Evolutionary conservation across 2,888 invertebrate species (phyloP).

Genomic region (Chrysomela aeneicollis): DNA sequence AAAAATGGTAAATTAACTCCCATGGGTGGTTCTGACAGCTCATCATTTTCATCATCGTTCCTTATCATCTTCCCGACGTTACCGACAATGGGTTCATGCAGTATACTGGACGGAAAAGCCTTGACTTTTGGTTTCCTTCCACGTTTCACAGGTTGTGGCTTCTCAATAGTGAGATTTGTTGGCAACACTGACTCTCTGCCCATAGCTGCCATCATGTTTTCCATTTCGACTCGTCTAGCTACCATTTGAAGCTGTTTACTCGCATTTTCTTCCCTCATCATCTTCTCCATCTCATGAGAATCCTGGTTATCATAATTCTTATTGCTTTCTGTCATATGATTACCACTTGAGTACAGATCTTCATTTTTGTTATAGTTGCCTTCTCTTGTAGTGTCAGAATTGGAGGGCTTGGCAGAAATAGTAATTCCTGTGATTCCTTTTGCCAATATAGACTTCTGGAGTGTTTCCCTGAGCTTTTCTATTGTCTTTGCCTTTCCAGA

Average conservation of each 20-base stretch:
- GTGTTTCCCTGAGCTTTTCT: slow-evolving; percentile 26
- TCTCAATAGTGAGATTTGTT: background rate
- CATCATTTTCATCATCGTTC: slow-evolving; percentile 52
- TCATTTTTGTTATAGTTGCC: slow-evolving; percentile 21
- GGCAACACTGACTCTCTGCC: background rate
- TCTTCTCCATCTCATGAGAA: slow-evolving; percentile 58
- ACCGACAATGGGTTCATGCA: slow-evolving; percentile 47
- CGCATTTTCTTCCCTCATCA: slow-evolving; percentile 70
- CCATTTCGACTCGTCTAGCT: slow-evolving; percentile 13
- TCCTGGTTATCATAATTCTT: slow-evolving; percentile 59
- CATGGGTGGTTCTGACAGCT: slow-evolving; percentile 56
- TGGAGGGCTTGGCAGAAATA: background rate
- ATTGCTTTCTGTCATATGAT: slow-evolving; percentile 59
- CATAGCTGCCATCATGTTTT: background rate
- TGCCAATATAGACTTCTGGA: slow-evolving; percentile 17
- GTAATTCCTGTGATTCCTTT: slow-evolving; percentile 6
- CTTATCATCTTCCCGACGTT: slow-evolving; percentile 46
- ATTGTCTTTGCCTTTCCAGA: slow-evolving; percentile 19
- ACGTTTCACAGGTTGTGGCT: slow-evolving; percentile 50
- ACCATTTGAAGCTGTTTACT: slow-evolving; percentile 65
- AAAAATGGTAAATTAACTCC: slow-evolving; percentile 55
- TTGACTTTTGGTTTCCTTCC: slow-evolving; percentile 51
- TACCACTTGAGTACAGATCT: slow-evolving; percentile 33
- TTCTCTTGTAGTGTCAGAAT: background rate
- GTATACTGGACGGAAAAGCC: slow-evolving; percentile 24